Conservation (phyloP, 1,140 invertebrate genomes). For the Dreissena rostriformis region DNA sequence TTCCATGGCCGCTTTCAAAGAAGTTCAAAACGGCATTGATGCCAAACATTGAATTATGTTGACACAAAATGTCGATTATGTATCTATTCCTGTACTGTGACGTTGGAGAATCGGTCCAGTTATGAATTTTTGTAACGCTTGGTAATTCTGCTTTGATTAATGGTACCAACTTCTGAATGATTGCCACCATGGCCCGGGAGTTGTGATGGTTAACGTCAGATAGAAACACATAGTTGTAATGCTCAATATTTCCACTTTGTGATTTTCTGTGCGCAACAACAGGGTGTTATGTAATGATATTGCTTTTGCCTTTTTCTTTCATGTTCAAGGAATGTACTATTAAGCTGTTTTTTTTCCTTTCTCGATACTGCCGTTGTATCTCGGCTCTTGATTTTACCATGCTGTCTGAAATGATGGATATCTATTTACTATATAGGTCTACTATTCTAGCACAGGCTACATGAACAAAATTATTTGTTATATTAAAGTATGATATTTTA, state of each 20-base stretch:
- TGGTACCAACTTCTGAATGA: slow-evolving; percentile 21
- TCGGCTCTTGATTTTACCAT: slow-evolving; percentile 28
- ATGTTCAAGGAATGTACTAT: slow-evolving; percentile 24
- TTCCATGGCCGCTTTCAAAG: slow-evolving; percentile 55
- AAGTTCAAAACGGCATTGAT: slow-evolving; percentile 53
- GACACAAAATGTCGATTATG: slow-evolving; percentile 16
- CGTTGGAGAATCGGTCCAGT: slow-evolving; percentile 24
- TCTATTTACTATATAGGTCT: background rate
- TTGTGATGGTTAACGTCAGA: slow-evolving; percentile 49
- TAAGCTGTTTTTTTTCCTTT: slow-evolving; percentile 3
- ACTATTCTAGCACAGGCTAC: background rate
- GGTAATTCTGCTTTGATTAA: slow-evolving; percentile 4
- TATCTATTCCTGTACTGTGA: slow-evolving; percentile 55
- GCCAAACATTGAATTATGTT: slow-evolving; percentile 40
- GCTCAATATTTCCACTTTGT: background rate
- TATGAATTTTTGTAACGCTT: slow-evolving; percentile 1
- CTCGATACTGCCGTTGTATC: slow-evolving; percentile 17
- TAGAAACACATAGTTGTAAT: slow-evolving; percentile 42
- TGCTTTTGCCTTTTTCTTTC: slow-evolving; percentile 5
- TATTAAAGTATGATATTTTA: too few species aligned
- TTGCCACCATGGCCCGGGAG: slow-evolving; percentile 43
- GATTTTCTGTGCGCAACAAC: slow-evolving; percentile 24
- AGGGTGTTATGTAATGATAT: slow-evolving; percentile 50
- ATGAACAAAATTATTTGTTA: background rate
- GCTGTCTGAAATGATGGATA: background rate